Conservation (phyloP, 2,888 invertebrate genomes). For the Melieria omissa region DNA sequence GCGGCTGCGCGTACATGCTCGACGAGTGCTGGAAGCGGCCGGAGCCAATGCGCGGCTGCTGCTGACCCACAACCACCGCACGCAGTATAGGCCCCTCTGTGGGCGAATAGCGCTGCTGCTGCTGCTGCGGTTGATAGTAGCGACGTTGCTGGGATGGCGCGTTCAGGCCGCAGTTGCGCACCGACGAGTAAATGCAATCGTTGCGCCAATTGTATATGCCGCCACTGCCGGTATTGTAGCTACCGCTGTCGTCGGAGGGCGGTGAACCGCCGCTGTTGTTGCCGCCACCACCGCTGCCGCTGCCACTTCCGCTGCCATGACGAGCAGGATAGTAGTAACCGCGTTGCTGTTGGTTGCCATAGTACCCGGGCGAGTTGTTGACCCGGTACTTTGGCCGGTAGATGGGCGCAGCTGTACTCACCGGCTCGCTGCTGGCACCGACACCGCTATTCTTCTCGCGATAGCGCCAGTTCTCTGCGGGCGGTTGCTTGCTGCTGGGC, state of each 20-base stretch:
- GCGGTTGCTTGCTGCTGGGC: conserved; percentile 31
- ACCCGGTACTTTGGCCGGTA: conserved; percentile 46
- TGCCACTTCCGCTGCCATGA: conserved; percentile 27
- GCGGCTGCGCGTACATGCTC: conserved; percentile 12
- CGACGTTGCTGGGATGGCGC: conserved; percentile 38
- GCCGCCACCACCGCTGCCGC: conserved; percentile 41
- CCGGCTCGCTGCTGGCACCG: conserved; percentile 44
- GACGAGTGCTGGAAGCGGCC: conserved; percentile 49
- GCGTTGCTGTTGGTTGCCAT: conserved; percentile 27
- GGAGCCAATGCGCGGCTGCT: conserved; percentile 53
- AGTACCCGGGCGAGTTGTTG: conserved; percentile 47
- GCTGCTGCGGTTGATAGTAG: conserved; percentile 44
- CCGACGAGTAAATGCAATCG: conserved; percentile 59
- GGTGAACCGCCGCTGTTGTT: conserved; percentile 49
- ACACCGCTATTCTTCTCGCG: conserved; percentile 48
- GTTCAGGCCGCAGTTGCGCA: conserved; percentile 56
- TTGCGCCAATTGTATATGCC: conserved; percentile 65
- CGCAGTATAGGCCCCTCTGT: neutral
- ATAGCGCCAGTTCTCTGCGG: conserved; percentile 62
- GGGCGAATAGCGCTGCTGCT: conserved; percentile 40
- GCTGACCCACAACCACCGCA: conserved; percentile 32
- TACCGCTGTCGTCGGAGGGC: conserved; percentile 55
- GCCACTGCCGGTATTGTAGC: conserved; percentile 21
- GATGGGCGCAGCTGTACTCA: neutral
- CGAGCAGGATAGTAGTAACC: conserved; percentile 4